These are phyloP conservation scores for Alligator mississippiensis DNA, from an alignment of 2,113 vertebrate genomes.

Conservation along the genomic window DNA sequence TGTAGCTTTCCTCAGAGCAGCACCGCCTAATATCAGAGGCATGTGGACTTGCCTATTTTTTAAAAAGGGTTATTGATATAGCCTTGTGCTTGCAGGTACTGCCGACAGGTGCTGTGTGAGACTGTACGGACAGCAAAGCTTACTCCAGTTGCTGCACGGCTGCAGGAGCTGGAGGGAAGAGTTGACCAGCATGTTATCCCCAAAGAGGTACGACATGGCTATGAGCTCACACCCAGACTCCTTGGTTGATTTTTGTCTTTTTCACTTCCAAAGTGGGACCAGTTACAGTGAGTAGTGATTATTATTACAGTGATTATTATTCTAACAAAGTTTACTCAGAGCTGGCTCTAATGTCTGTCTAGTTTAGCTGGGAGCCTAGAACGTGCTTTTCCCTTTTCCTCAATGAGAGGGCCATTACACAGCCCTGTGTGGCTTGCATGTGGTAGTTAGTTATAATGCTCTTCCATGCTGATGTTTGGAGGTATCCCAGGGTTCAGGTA, in stretches of 20 bases:
- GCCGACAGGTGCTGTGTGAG: constrained; percentile 92
- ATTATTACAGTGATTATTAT: background rate
- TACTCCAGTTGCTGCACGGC: constrained; percentile 90
- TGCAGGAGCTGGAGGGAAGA: constrained; percentile 94
- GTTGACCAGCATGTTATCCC: constrained; percentile 91
- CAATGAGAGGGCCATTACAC: background rate
- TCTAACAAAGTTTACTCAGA: background rate
- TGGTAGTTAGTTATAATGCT: background rate
- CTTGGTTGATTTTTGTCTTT: constrained; percentile 5
- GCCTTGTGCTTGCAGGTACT: constrained; percentile 84
- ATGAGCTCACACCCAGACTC: background rate
- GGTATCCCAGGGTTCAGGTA: background rate
- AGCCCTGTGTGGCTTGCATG: background rate
- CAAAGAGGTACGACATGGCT: constrained; percentile 86
- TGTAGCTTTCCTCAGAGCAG: background rate
- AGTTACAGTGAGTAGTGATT: background rate
- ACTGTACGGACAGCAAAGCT: constrained; percentile 93
- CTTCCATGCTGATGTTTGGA: background rate
- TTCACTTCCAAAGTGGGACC: background rate
- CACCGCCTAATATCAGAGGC: background rate
- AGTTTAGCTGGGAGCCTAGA: background rate
- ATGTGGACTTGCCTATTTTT: background rate
- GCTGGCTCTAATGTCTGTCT: background rate
- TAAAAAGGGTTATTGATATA: background rate
- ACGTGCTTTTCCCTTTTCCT: background rate